Evolutionary conservation across 2,888 invertebrate species (phyloP).

Genomic region (Mechanitis messenoides): DNA sequence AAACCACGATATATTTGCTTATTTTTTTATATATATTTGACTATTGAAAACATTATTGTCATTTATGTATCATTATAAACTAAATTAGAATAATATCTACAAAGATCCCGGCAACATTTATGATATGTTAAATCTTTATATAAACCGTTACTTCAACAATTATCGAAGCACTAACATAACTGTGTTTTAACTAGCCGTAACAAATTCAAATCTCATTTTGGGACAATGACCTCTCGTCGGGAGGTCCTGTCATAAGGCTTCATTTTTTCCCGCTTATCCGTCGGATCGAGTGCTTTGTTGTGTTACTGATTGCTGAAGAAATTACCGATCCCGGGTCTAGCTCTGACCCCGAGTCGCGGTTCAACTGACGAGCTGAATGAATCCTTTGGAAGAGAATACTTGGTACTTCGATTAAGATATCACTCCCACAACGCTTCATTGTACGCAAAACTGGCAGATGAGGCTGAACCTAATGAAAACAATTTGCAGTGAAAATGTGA

Average conservation of each 20-base stretch:
- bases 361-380: constrained; percentile 29
- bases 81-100: not conserved
- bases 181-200: constrained; percentile 16
- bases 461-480: constrained; percentile 9
- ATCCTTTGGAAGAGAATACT: constrained; percentile 19
- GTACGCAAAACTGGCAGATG: constrained; percentile 16
- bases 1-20: too few relatives aligned
- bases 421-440: constrained; percentile 24
- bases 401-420: constrained; percentile 28
- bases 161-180: constrained; percentile 13
- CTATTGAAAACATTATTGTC: too few relatives aligned
- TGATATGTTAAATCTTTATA: not conserved
- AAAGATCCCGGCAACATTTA: not conserved
- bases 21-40: too few relatives aligned
- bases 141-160: constrained; percentile 6
- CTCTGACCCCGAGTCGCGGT: constrained; percentile 26
- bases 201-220: constrained; percentile 21
- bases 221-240: constrained; percentile 29
- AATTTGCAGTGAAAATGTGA: constrained; percentile 1
- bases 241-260: constrained; percentile 28
- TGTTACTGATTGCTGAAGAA: constrained; percentile 24
- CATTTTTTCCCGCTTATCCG: constrained; percentile 34
- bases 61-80: not conserved
- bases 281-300: constrained; percentile 31
- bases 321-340: constrained; percentile 7